Evolutionary conservation across 2,113 vertebrate genomes (phyloP), one percentile per base, ranked within the genome.

Genomic region (Dolichotis patagonum): DNA sequence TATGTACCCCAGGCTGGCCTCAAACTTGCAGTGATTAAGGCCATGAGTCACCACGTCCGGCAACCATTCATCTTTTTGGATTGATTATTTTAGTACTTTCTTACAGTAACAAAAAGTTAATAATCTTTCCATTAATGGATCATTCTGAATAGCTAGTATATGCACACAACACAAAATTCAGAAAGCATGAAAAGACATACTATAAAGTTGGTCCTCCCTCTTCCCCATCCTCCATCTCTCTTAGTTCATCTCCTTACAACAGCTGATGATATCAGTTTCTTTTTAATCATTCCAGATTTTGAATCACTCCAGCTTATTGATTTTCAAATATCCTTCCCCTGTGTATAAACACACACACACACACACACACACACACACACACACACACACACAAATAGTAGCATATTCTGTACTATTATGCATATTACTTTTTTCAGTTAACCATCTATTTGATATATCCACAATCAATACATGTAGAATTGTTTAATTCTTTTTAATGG

Each of bases 401-500:
- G 14, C 52, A 65, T 38, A 80, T 80, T 88, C 7, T 89, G 5
- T 87, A 86, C 7, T 80, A 35, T 41, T 92, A 56, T 71, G 63
- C 41, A 52, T 94, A 90, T 71, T 58, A 3, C 32, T 22, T 91
- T 95, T 94, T 82, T 96, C 56, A 84, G 14, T 75, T 90, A 87
- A 10, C 46, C 67, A 41, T 77, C 41, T 91, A 71, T 93, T 94
- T 85, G 26, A 88, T 71, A 30, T 56, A 80, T 71, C 83, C 87
- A 3, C 38, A 67, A n/a, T 75, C 41, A 86, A 38, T 92, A 62
- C 35, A 60, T 35, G 46, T 11, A 78, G 8, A 93, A 46, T 58
- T 96, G 20, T 94, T 95, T 93, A 30, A 71, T 80, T 93, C 28
- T 85, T 75, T 92, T 88, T 71, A 96, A 56, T 65, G 63, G 38